phyloP scores from a whole-genome alignment of 2,113 vertebrate species.

The Caranx ignobilis region DNA sequence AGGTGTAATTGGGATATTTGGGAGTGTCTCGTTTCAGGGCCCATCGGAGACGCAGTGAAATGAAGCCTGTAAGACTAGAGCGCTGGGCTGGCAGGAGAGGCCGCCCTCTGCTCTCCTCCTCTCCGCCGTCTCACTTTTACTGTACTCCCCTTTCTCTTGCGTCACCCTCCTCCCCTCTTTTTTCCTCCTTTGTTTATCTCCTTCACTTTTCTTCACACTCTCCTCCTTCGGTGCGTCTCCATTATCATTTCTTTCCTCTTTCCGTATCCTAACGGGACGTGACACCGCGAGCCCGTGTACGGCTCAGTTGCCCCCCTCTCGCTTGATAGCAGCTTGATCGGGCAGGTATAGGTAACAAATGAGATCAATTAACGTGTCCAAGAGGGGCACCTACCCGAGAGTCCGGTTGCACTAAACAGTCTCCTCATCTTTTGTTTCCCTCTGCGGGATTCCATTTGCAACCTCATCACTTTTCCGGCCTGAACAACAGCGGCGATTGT shows the following conservation, averaged over 20 bases:
- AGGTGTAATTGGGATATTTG: slow-evolving; percentile 96
- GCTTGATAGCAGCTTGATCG: slow-evolving; percentile 90
- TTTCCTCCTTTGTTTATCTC: neutral
- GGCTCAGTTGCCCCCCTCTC: neutral
- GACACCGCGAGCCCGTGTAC: slow-evolving; percentile 73
- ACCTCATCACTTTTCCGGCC: slow-evolving; percentile 80
- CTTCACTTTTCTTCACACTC: neutral
- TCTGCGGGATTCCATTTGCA: slow-evolving; percentile 85
- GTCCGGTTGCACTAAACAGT: slow-evolving; percentile 93
- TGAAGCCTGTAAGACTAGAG: slow-evolving; percentile 90
- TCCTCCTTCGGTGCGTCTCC: slow-evolving; percentile 50
- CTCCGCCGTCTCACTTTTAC: slow-evolving; percentile 10
- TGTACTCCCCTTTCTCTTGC: neutral
- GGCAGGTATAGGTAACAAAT: slow-evolving; percentile 97
- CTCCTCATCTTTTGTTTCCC: slow-evolving; percentile 91
- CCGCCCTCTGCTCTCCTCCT: slow-evolving; percentile 64
- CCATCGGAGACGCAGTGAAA: slow-evolving; percentile 88
- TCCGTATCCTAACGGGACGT: slow-evolving; percentile 75
- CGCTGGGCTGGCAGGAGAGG: slow-evolving; percentile 52
- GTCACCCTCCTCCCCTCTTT: neutral
- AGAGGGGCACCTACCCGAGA: slow-evolving; percentile 90
- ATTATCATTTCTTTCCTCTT: neutral
- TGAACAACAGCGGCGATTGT: slow-evolving; percentile 92
- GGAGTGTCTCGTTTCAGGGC: slow-evolving; percentile 89
- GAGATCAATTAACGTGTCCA: slow-evolving; percentile 96